phyloP scores from a whole-genome alignment of 2,888 invertebrate genomes.

The Peribatodes rhomboidaria region DNA sequence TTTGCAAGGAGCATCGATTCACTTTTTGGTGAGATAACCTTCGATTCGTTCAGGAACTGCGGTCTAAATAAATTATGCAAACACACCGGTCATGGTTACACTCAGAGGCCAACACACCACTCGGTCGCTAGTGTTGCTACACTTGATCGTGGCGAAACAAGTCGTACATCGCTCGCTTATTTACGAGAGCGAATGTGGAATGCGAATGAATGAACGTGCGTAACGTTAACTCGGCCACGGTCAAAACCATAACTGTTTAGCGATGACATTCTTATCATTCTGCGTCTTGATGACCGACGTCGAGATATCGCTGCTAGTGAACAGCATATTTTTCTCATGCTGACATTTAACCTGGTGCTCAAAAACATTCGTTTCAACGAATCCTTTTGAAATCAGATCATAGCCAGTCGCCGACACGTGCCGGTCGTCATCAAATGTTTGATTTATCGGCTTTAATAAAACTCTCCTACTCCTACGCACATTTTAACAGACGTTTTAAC shows the following conservation, averaged over 20 bases:
- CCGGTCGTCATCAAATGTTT: constrained; percentile 17
- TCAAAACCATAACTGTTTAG: constrained; percentile 44
- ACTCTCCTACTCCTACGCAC: constrained; percentile 35
- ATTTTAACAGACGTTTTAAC: constrained; percentile 36
- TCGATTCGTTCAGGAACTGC: constrained; percentile 40
- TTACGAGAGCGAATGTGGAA: constrained; percentile 48
- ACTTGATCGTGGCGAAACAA: constrained; percentile 36
- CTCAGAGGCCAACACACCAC: constrained; percentile 34
- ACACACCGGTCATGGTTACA: constrained; percentile 42
- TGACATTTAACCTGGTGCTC: background rate
- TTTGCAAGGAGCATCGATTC: constrained; percentile 23
- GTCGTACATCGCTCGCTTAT: constrained; percentile 40
- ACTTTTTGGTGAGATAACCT: constrained; percentile 34
- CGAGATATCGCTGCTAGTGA: constrained; percentile 6
- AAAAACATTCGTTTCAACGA: constrained; percentile 1
- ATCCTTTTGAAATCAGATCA: constrained; percentile 32
- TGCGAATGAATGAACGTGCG: constrained; percentile 54
- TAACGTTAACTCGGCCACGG: constrained; percentile 58
- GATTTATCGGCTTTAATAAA: constrained; percentile 24
- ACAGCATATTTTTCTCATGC: constrained; percentile 5
- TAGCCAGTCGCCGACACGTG: constrained; percentile 15
- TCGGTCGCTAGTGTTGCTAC: constrained; percentile 20
- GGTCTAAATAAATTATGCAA: constrained; percentile 42
- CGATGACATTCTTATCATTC: constrained; percentile 42
- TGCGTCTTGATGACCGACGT: constrained; percentile 6